Conservation (phyloP, 2,888 invertebrate species). For the Cactoblastis cactorum region DNA sequence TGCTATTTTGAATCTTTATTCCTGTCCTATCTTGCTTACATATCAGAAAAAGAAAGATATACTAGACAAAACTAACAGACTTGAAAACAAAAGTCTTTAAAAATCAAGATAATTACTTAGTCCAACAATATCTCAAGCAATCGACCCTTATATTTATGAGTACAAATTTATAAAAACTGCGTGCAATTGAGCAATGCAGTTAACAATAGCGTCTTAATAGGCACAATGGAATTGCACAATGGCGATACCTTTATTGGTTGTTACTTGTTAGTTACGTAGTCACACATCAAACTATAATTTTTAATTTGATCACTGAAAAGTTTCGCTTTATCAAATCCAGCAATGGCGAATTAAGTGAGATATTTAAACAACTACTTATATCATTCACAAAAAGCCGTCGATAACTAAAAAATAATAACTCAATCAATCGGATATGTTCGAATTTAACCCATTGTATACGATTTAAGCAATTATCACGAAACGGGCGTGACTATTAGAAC, state of each 20-base stretch:
- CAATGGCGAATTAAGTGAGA: not conserved
- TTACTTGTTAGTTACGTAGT: not conserved
- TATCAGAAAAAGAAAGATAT: too few species aligned
- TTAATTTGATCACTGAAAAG: not conserved
- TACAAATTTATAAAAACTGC: slow-evolving; percentile 18
- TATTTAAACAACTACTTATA: not conserved
- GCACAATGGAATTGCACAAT: slow-evolving; percentile 19
- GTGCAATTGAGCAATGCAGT: slow-evolving; percentile 26
- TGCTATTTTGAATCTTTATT: too few species aligned
- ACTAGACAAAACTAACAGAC: too few species aligned
- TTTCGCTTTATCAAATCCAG: not conserved
- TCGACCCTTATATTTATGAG: slow-evolving; percentile 4
- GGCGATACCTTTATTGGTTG: not conserved
- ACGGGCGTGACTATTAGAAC: slow-evolving; percentile 54
- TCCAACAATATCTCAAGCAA: not conserved
- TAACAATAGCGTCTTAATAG: slow-evolving; percentile 21
- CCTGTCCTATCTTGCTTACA: too few species aligned
- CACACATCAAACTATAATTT: not conserved
- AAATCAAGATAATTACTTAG: too few species aligned
- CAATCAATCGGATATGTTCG: slow-evolving; percentile 28
- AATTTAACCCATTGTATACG: slow-evolving; percentile 33
- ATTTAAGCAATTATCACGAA: slow-evolving; percentile 50
- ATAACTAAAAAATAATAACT: slow-evolving; percentile 14
- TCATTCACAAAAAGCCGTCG: not conserved
- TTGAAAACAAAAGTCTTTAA: too few species aligned